Conservation (phyloP, 2,113 vertebrate genomes). For the Forbesichthys agassizii region DNA sequence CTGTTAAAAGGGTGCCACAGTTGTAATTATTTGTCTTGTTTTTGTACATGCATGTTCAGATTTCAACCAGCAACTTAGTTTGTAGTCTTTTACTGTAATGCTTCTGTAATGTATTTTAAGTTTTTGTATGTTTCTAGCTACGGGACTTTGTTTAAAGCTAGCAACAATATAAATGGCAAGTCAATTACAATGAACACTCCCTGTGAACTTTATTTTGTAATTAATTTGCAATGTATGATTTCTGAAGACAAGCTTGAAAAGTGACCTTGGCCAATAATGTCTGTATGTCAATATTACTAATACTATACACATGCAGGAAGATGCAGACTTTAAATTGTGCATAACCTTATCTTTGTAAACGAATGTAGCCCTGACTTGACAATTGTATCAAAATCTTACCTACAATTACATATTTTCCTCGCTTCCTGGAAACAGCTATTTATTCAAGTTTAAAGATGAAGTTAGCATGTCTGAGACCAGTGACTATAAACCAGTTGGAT, state of each 20-base stretch:
- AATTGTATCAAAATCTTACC: constrained; percentile 11
- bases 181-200: constrained; percentile 34
- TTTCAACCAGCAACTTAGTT: constrained; percentile 35
- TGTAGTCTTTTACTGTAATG: constrained; percentile 42
- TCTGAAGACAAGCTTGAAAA: constrained; percentile 53
- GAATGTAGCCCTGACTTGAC: background rate
- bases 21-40: constrained; percentile 44
- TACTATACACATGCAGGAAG: constrained; percentile 19
- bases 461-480: constrained; percentile 63
- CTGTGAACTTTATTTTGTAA: constrained; percentile 10
- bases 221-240: constrained; percentile 42
- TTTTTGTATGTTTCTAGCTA: constrained; percentile 33
- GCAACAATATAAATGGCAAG: background rate
- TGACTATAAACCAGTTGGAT: constrained; percentile 32
- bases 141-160: constrained; percentile 29
- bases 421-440: constrained; percentile 36
- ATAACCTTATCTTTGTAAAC: background rate
- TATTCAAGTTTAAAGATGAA: constrained; percentile 54
- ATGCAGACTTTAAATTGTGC: constrained; percentile 15
- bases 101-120: constrained; percentile 53
- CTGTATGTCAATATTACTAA: constrained; percentile 44
- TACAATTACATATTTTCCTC: constrained; percentile 5
- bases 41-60: constrained; percentile 71
- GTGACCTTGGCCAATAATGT: constrained; percentile 69
- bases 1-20: constrained; percentile 75